A percentile compares a stretch with the other conserved stretches of the same genome.
These are phyloP conservation scores for Drosophila subpulchrella DNA, from an alignment of 1,140 invertebrate species.

Conservation along the genomic window DNA sequence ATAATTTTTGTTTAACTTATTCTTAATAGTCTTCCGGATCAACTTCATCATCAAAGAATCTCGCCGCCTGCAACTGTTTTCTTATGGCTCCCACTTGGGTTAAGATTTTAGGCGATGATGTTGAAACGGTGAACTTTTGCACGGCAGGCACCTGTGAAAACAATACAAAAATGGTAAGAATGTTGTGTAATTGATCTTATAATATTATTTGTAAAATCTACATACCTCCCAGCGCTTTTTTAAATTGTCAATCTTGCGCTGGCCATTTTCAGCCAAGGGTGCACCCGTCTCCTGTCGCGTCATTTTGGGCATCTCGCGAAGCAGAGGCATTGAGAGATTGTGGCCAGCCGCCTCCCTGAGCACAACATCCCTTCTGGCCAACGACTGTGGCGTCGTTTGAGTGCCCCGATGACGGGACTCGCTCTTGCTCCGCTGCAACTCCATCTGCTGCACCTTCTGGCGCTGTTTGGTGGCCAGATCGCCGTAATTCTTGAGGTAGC, in stretches of 20 bases:
- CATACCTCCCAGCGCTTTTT: slow-evolving; percentile 75
- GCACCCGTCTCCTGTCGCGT: slow-evolving; percentile 62
- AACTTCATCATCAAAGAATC: slow-evolving; percentile 61
- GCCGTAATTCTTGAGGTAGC: slow-evolving; percentile 78
- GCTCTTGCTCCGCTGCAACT: slow-evolving; percentile 61
- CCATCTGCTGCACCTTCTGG: slow-evolving; percentile 23
- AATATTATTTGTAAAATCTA: neutral
- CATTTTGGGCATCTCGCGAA: slow-evolving; percentile 83
- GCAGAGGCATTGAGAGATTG: slow-evolving; percentile 79
- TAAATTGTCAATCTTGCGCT: slow-evolving; percentile 63
- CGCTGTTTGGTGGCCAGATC: slow-evolving; percentile 67
- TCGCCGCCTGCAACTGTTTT: slow-evolving; percentile 76
- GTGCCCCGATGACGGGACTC: slow-evolving; percentile 70
- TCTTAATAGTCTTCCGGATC: slow-evolving; percentile 55
- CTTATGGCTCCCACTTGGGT: slow-evolving; percentile 81
- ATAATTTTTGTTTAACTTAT: slow-evolving; percentile 31
- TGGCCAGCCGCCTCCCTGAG: slow-evolving; percentile 60
- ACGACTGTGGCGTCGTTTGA: slow-evolving; percentile 62
- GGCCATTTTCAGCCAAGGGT: slow-evolving; percentile 18
- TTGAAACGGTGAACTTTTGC: slow-evolving; percentile 73
- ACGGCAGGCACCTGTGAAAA: slow-evolving; percentile 71
- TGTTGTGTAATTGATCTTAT: too few relatives aligned
- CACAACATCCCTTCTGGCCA: slow-evolving; percentile 67
- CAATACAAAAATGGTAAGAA: neutral
- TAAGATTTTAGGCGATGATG: slow-evolving; percentile 67